phyloP scores from a whole-genome alignment of 2,797 vertebrate genomes.

The Buphagus erythrorhynchus region DNA sequence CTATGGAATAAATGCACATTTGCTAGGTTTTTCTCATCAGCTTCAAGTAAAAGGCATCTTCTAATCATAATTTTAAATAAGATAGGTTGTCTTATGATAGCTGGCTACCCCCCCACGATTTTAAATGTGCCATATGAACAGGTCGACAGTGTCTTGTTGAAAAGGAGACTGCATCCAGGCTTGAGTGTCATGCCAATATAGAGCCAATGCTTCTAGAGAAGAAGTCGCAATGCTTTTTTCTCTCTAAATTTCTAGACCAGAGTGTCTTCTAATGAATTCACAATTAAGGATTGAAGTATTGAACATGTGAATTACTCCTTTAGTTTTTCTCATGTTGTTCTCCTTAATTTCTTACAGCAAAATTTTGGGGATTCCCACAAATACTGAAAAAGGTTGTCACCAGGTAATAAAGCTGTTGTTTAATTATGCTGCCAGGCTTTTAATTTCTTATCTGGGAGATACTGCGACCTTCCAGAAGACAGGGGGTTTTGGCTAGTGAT shows the following conservation, averaged over 20 bases:
- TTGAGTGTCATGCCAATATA: not conserved
- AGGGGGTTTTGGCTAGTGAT: rapidly evolving
- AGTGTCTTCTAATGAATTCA: not conserved
- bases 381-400: not conserved
- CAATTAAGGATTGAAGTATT: not conserved
- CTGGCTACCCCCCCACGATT: not conserved
- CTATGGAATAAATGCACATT: not conserved
- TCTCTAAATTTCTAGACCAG: not conserved
- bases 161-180: not conserved
- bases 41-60: not conserved
- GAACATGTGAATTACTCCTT: not conserved
- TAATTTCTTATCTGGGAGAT: not conserved
- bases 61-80: not conserved
- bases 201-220: not conserved
- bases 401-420: not conserved
- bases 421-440: not conserved
- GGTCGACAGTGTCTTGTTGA: not conserved
- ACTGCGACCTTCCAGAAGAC: not conserved
- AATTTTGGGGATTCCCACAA: not conserved
- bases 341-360: not conserved
- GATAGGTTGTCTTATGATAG: not conserved
- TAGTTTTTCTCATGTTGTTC: not conserved
- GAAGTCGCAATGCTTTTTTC: not conserved
- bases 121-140: not conserved
- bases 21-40: not conserved